phyloP scores from a whole-genome alignment of 2,113 vertebrate genomes.

The Mustelus asterias region DNA sequence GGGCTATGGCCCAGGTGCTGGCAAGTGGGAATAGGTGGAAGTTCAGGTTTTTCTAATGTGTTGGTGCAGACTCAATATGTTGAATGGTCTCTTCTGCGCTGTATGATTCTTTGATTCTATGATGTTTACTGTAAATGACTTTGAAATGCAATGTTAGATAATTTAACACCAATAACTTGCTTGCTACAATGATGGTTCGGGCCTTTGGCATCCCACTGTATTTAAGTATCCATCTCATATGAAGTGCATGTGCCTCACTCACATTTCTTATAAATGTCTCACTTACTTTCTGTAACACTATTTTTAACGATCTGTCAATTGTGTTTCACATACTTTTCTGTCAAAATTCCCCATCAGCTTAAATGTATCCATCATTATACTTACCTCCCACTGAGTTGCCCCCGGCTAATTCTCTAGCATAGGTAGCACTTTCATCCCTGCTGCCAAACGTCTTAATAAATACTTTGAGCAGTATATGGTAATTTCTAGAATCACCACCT shows the following conservation, averaged over 20 bases:
- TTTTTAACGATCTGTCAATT: background rate
- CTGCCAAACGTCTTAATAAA: background rate
- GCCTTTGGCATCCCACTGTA: background rate
- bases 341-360: background rate
- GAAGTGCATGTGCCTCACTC: background rate
- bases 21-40: no score
- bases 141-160: background rate
- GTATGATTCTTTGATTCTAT: background rate
- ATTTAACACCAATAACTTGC: background rate
- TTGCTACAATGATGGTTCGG: background rate
- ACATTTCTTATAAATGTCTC: background rate
- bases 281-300: background rate
- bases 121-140: background rate
- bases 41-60: no score
- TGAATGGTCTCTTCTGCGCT: no score
- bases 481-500: background rate
- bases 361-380: background rate
- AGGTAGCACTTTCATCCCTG: background rate
- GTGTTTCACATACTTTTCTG: background rate
- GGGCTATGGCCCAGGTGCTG: no score
- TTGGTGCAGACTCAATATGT: no score
- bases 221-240: background rate
- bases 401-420: background rate
- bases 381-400: background rate
- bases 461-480: background rate